phyloP scores from a whole-genome alignment of 2,797 vertebrate genomes.

The Manis javanica region DNA sequence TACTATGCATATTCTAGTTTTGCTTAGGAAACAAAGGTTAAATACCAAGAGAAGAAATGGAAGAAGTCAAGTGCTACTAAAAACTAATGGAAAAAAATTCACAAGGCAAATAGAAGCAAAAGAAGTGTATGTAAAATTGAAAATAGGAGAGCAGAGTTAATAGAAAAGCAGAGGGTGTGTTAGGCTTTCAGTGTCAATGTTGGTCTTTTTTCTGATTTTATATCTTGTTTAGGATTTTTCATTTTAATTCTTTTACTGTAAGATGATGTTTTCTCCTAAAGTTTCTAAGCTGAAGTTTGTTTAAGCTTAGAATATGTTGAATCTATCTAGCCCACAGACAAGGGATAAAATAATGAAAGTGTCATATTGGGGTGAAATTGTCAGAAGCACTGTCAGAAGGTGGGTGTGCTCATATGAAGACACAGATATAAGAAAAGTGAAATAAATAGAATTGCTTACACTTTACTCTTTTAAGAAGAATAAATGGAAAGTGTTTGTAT shows the following conservation, averaged over 20 bases:
- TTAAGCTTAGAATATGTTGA: slow-evolving; percentile 54
- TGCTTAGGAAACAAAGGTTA: background rate
- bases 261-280: slow-evolving; percentile 49
- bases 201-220: background rate
- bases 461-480: slow-evolving; percentile 35
- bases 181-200: background rate
- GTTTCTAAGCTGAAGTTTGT: slow-evolving; percentile 46
- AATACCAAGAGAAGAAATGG: background rate
- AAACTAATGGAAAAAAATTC: background rate
- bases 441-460: slow-evolving; percentile 35
- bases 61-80: background rate
- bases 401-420: slow-evolving; percentile 48
- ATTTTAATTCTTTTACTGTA: background rate
- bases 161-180: background rate
- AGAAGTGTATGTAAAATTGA: background rate
- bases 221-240: slow-evolving; percentile 25
- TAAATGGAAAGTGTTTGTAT: background rate
- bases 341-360: slow-evolving; percentile 71
- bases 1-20: background rate
- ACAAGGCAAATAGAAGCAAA: background rate
- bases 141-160: background rate
- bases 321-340: slow-evolving; percentile 18
- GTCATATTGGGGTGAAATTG: slow-evolving; percentile 46
- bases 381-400: slow-evolving; percentile 49
- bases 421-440: slow-evolving; percentile 25